phyloP scores from a whole-genome alignment of 2,797 vertebrate genomes.

The Brotula barbata region DNA sequence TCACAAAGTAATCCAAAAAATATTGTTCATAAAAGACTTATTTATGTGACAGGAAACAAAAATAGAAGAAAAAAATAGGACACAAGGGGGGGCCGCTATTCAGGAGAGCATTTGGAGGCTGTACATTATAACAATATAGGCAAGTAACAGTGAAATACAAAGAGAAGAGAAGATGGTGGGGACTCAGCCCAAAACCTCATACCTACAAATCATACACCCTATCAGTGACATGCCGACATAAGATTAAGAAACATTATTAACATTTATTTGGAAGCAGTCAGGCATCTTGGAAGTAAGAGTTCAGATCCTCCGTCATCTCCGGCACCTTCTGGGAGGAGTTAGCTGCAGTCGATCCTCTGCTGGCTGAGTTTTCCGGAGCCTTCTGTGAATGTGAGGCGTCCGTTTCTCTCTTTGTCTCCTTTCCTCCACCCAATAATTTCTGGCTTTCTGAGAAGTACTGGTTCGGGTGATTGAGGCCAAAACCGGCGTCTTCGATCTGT shows the following conservation, averaged over 20 bases:
- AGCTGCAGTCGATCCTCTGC: conserved; percentile 37
- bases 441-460: conserved; percentile 97
- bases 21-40: too few species aligned
- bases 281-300: conserved; percentile 83
- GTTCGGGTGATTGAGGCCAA: conserved; percentile 96
- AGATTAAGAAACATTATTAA: conserved; percentile 58
- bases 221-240: not conserved
- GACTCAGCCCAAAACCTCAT: too few species aligned
- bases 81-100: too few species aligned
- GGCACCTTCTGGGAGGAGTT: conserved; percentile 55
- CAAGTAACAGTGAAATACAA: too few species aligned
- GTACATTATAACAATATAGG: too few species aligned
- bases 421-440: conserved; percentile 80
- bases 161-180: too few species aligned
- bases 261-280: conserved; percentile 61
- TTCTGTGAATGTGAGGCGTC: conserved; percentile 68
- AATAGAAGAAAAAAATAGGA: too few species aligned
- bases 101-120: too few species aligned
- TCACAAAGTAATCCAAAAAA: too few species aligned
- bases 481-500: conserved; percentile 88
- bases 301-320: conserved; percentile 81
- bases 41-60: too few species aligned
- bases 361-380: conserved; percentile 53
- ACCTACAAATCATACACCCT: too few species aligned
- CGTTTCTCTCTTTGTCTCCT: conserved; percentile 84